Evolutionary conservation across 2,888 invertebrate species (phyloP).

Genomic region (Sminthurinus aureus): DNA sequence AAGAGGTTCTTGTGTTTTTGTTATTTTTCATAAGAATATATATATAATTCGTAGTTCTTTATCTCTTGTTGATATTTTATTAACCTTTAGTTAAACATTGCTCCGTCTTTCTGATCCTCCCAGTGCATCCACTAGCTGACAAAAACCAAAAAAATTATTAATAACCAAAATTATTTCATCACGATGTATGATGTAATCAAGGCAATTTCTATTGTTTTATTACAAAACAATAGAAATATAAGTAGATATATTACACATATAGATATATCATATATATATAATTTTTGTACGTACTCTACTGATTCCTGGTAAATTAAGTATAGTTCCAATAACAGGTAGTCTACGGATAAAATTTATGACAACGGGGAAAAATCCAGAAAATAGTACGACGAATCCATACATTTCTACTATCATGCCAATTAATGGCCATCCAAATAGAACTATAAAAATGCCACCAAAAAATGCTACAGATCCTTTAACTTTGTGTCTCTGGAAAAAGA

Average conservation of each 20-base stretch:
- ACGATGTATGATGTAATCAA: background rate
- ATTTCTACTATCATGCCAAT: constrained; percentile 96
- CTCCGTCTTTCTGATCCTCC: constrained; percentile 73
- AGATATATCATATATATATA: background rate
- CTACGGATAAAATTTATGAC: constrained; percentile 93
- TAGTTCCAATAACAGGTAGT: constrained; percentile 87
- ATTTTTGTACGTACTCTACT: constrained; percentile 71
- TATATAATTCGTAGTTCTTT: constrained; percentile 24
- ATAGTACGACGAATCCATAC: constrained; percentile 86
- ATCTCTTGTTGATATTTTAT: background rate
- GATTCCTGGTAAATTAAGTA: constrained; percentile 89
- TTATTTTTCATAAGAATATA: background rate
- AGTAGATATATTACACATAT: background rate
- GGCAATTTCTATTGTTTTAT: too few relatives aligned
- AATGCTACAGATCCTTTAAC: constrained; percentile 87
- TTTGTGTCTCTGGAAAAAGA: constrained; percentile 98
- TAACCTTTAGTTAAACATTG: constrained; percentile 50
- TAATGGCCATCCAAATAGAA: constrained; percentile 94
- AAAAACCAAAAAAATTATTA: background rate
- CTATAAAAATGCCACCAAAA: constrained; percentile 90
- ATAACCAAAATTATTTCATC: background rate
- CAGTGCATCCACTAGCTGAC: constrained; percentile 77
- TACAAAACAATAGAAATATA: background rate
- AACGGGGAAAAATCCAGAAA: constrained; percentile 96
- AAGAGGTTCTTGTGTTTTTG: background rate